These are phyloP conservation scores for Phasia obesa DNA, from an alignment of 2,888 invertebrate species.

Conservation along the genomic window DNA sequence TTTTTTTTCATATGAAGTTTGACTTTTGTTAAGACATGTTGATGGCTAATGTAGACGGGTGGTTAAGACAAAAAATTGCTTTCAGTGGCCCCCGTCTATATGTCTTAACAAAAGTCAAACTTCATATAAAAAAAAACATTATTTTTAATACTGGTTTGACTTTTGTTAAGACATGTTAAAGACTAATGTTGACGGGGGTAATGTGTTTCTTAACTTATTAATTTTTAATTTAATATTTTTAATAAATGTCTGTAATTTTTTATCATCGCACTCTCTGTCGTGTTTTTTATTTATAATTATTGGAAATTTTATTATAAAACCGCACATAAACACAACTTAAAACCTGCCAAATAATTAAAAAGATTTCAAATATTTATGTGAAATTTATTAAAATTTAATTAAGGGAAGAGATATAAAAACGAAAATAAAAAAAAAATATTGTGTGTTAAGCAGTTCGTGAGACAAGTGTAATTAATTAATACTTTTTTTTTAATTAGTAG, in stretches of 20 bases:
- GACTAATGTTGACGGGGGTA: too few relatives aligned
- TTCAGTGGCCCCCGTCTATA: background rate
- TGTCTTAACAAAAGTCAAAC: too few relatives aligned
- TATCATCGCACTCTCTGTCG: background rate
- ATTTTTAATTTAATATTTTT: background rate
- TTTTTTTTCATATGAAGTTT: too few relatives aligned
- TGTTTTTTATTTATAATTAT: background rate
- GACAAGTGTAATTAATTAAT: background rate
- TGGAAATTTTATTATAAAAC: background rate
- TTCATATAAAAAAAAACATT: too few relatives aligned
- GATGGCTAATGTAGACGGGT: too few relatives aligned
- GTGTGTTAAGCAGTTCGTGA: background rate
- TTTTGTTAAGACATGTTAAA: too few relatives aligned
- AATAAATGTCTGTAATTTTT: background rate
- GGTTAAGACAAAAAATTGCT: background rate
- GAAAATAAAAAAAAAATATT: background rate
- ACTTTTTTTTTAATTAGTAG: too few relatives aligned
- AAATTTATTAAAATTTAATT: background rate
- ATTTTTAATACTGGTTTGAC: too few relatives aligned
- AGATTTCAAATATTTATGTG: background rate
- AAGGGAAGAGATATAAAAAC: background rate
- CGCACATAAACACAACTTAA: background rate
- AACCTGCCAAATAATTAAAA: slow-evolving; percentile 1
- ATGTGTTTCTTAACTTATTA: background rate
- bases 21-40: too few relatives aligned